A percentile compares a stretch with the other conserved stretches of the same genome.
Evolutionary conservation across 1,140 invertebrate species (phyloP).

Genomic region (Drosophila saltans): DNA sequence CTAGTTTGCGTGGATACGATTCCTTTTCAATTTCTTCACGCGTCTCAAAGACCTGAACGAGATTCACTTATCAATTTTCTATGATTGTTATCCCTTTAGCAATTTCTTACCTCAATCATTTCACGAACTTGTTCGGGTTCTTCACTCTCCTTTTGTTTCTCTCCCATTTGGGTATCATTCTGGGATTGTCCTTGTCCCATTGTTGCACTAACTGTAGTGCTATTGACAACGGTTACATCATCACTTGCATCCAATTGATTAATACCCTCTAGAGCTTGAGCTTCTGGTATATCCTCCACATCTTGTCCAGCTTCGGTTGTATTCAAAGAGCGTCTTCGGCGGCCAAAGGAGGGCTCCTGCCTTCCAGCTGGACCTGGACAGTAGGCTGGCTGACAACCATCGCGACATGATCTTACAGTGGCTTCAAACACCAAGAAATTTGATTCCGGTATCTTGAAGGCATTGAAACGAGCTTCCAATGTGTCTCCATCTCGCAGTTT

Average conservation of each 20-base stretch:
- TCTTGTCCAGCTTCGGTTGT: slow-evolving; percentile 73
- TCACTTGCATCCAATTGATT: slow-evolving; percentile 46
- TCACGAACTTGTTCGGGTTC: slow-evolving; percentile 90
- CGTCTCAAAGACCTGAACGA: slow-evolving; percentile 86
- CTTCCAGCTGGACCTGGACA: slow-evolving; percentile 89
- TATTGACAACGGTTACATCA: slow-evolving; percentile 67
- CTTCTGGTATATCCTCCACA: slow-evolving; percentile 24
- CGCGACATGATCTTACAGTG: slow-evolving; percentile 93
- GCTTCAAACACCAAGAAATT: slow-evolving; percentile 97
- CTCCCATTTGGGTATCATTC: slow-evolving; percentile 49
- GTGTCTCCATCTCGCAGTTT: slow-evolving; percentile 93
- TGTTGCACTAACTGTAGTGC: slow-evolving; percentile 71
- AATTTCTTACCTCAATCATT: slow-evolving; percentile 89
- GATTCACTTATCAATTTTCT: slow-evolving; percentile 57
- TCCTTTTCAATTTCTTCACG: slow-evolving; percentile 89
- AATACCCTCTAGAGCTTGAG: slow-evolving; percentile 48
- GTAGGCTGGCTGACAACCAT: slow-evolving; percentile 95
- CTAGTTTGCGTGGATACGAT: slow-evolving; percentile 85
- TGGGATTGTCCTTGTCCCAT: slow-evolving; percentile 57
- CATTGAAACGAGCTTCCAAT: slow-evolving; percentile 95
- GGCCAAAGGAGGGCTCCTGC: slow-evolving; percentile 92
- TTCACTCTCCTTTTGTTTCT: slow-evolving; percentile 80
- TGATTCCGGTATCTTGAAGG: slow-evolving; percentile 97
- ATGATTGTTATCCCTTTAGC: not conserved
- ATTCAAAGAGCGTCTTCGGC: slow-evolving; percentile 87